Evolutionary conservation across 1,140 invertebrate species (phyloP), one percentile per base, ranked within the genome.

Genomic region (Lordiphosa stackelbergi): DNA sequence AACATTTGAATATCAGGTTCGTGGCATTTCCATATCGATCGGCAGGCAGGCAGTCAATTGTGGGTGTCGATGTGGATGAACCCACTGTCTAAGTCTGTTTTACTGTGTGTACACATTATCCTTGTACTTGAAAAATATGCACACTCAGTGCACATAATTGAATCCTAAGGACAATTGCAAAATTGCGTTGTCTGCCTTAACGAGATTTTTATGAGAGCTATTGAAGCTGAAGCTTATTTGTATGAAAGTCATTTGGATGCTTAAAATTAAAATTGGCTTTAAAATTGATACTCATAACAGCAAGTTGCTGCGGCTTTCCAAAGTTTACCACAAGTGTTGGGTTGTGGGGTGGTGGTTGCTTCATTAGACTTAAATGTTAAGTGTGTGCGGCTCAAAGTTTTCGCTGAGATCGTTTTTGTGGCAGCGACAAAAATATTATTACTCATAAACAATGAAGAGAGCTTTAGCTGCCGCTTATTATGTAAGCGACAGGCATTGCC

Each of bases 11-110:
- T 81, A 81, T 55, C 58, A 61, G 63, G 68, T 62, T 75, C 68
- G 63, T 83, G 71, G 75, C 77, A 83, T 81, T 81, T 81, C 53
- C 68, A 75, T 75, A 81, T 81, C 75, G 75, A 81, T 83, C 71
- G 42, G 55, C 58, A 28, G 56, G 47, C 43, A 22, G n/a, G 10
- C 40, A 34, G 8, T 19, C 9, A 10, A 24, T n/a, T 34, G 31
- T 24, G 37, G 43, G 55, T 43, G 55, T 43, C 54, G 53, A 40
- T 41, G 53, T 64, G 57, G 62, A 42, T 45, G 36, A 47, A 35
- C 63, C 64, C 38, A 64, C 48, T 42, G 24, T 64, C 19, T 12
- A 28, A 51, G 37, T 34, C 12, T 35, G n/a, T 31, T 40, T 43
- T 36, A 34, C 24, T 53, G 42, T 54, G 54, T 66, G 62, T 66